phyloP scores from a whole-genome alignment of 2,888 invertebrate species.

The Drosophila recens region DNA sequence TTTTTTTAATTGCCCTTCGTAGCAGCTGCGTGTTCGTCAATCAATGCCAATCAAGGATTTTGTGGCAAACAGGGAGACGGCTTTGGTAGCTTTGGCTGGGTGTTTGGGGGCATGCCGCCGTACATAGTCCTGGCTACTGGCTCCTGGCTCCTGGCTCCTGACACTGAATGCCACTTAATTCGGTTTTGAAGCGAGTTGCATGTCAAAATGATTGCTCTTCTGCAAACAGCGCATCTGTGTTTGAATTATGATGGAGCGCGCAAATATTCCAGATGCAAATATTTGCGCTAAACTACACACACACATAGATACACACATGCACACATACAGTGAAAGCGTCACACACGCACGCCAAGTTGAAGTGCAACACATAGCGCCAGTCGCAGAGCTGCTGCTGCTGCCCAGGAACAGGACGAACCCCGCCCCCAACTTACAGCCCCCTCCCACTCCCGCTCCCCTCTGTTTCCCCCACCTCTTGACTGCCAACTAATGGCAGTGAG shows the following conservation, averaged over 20 bases:
- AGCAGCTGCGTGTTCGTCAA: conserved; percentile 68
- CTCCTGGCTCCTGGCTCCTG: conserved; percentile 52
- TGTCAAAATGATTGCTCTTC: conserved; percentile 85
- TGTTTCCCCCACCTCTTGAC: conserved; percentile 12
- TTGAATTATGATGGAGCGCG: conserved; percentile 85
- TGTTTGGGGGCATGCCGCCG: conserved; percentile 6
- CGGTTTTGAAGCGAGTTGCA: conserved; percentile 83
- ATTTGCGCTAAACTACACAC: conserved; percentile 84
- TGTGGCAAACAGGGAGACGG: not conserved
- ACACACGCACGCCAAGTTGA: conserved; percentile 63
- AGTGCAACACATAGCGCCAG: conserved; percentile 73
- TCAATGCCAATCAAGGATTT: conserved; percentile 57
- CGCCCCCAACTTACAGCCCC: not conserved
- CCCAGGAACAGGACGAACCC: conserved; percentile 40
- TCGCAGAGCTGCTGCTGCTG: conserved; percentile 48
- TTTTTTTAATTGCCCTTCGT: conserved; percentile 28
- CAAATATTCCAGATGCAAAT: conserved; percentile 85
- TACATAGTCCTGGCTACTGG: conserved; percentile 21
- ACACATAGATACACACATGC: conserved; percentile 54
- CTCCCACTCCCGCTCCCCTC: not conserved
- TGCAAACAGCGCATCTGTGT: conserved; percentile 84
- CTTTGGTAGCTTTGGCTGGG: not conserved
- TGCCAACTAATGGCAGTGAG: conserved; percentile 69
- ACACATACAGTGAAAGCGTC: conserved; percentile 25
- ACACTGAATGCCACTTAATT: conserved; percentile 83